Conservation (phyloP, 2,888 invertebrate species). For the Hirtodrosophila cameraria region DNA sequence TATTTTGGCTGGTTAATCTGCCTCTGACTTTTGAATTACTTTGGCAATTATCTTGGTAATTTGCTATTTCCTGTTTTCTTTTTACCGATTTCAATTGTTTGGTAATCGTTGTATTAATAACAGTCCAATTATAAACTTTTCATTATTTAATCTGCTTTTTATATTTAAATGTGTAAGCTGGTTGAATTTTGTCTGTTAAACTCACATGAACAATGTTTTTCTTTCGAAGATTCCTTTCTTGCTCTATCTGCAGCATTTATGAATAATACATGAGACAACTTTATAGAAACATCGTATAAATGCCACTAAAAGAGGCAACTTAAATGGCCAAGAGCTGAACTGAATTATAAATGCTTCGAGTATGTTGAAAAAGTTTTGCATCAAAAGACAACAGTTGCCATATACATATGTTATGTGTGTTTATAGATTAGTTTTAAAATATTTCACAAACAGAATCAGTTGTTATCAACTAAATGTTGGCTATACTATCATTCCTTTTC, state of each 20-base stretch:
- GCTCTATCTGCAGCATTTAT: constrained; percentile 46
- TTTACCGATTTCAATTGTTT: constrained; percentile 36
- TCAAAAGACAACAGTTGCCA: constrained; percentile 5
- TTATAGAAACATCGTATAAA: constrained; percentile 55
- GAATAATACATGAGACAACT: constrained; percentile 69
- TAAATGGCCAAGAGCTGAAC: constrained; percentile 20
- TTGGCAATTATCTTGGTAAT: constrained; percentile 27
- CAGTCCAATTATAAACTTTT: constrained; percentile 60
- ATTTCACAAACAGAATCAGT: background rate
- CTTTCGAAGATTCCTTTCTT: constrained; percentile 30
- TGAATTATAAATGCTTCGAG: constrained; percentile 37
- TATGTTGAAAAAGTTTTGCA: constrained; percentile 12
- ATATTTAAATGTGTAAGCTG: constrained; percentile 19
- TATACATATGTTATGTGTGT: background rate
- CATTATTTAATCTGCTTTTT: constrained; percentile 50
- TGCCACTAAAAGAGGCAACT: constrained; percentile 45
- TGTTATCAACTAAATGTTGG: no score
- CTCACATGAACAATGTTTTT: constrained; percentile 23
- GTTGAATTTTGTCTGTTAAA: constrained; percentile 17
- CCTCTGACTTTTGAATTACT: background rate
- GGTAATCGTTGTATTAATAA: constrained; percentile 54
- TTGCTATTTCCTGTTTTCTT: constrained; percentile 17
- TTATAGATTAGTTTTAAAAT: background rate
- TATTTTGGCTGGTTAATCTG: constrained; percentile 4
- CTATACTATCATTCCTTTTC: no score